Base-by-base conservation (phyloP, 1,140 invertebrate species). In the Ladona fulva region DNA sequence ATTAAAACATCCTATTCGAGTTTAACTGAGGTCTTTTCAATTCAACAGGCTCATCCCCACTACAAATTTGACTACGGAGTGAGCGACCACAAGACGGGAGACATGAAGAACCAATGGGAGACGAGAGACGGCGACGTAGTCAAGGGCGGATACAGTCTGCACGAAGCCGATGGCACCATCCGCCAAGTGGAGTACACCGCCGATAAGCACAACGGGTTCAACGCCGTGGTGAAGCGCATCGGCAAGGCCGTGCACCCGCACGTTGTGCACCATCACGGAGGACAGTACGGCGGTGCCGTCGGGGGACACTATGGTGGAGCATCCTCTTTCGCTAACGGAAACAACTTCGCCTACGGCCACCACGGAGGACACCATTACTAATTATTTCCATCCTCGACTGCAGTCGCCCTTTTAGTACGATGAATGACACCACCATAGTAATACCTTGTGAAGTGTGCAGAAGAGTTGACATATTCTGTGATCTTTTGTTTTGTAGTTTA, bases 171-270 rank as follows among this genome's bases (percentile, higher is more conserved):
- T 82, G 87, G 87, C 79, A 84, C 85, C 74, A 81, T 86, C 80
- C 84, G 87, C 80, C 85, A 84, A 25, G 82, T 81, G 24, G 78
- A 80, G 75, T 87, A 86, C 78, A 81, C 82, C 74, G 81, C 44
- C 82, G 83, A 74, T 74, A 86, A 86, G 80, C 83, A 86, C 76
- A 90, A 88, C 80, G 92, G 91, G 80, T 91, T 92, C 83, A 89
- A 91, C 84, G 92, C 92, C 0, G 85, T 90, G 22, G 88, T 93
- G 8, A 87, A 86, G 74, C 86, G 87, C 8, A 88, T 86, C 1
- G 83, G 85, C 24, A 82, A 85, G 74, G 85, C 86, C 77, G 87
- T 89, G 8, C 90, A 91, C 79, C 87, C 78, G 16, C 75, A 77
- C 25, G 29, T 66, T 22, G 79, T 76, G 8, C 75, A 76, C 11